These are phyloP conservation scores for Leptopilina syphax DNA, from an alignment of 2,888 invertebrate genomes.

Conservation along the genomic window DNA sequence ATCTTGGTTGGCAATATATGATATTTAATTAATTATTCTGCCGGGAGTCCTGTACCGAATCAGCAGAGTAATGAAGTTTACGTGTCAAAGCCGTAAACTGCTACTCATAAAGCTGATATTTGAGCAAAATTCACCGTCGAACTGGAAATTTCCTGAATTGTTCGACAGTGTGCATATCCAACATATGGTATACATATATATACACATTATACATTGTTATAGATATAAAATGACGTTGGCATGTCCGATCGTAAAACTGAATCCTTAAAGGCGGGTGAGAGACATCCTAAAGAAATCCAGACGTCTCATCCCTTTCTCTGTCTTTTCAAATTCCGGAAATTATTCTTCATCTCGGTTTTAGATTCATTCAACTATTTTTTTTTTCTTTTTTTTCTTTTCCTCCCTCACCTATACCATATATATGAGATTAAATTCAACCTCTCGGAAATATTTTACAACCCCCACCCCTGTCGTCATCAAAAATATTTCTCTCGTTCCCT, in stretches of 20 bases:
- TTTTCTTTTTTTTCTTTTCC: neutral
- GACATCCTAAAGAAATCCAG: conserved; percentile 21
- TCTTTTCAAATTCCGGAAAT: conserved; percentile 20
- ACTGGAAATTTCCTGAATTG: conserved; percentile 35
- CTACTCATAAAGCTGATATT: conserved; percentile 35
- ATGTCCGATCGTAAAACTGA: conserved; percentile 41
- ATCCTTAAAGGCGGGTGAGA: conserved; percentile 12
- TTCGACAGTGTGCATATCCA: conserved; percentile 29
- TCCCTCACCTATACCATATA: too few relatives aligned
- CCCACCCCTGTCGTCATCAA: too few relatives aligned
- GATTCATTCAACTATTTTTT: conserved; percentile 17
- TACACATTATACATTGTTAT: neutral
- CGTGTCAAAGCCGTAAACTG: conserved; percentile 32
- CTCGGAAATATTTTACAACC: too few relatives aligned
- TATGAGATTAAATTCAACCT: too few relatives aligned
- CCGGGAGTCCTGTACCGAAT: conserved; percentile 35
- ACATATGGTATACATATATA: conserved; percentile 15
- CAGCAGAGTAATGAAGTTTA: conserved; percentile 35
- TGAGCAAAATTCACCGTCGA: conserved; percentile 35
- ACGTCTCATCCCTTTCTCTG: neutral
- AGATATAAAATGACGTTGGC: conserved; percentile 37
- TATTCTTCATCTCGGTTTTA: conserved; percentile 21
- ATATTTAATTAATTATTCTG: conserved; percentile 31
- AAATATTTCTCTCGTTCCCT: too few relatives aligned
- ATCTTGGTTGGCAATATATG: neutral